Evolutionary conservation across 1,140 invertebrate species (phyloP).

Genomic region (Melanaphis sacchari): DNA sequence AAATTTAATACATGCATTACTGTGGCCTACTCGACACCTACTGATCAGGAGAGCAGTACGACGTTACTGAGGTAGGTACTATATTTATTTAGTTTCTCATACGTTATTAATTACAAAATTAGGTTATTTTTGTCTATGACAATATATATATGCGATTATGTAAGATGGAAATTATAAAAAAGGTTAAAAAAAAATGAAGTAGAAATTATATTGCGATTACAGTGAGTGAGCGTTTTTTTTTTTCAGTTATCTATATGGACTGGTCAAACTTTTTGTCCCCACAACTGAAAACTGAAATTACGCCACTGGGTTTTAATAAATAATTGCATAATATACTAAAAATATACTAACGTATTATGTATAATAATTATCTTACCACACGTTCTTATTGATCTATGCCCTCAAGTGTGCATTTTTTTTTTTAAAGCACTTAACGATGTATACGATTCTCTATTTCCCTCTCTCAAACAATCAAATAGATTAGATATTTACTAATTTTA

Average conservation of each 20-base stretch:
- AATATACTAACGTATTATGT: background rate
- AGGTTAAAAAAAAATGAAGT: background rate
- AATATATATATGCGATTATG: background rate
- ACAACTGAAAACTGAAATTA: background rate
- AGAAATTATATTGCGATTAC: background rate
- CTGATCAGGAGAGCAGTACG: no score
- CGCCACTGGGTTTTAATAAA: background rate
- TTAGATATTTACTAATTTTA: background rate
- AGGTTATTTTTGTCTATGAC: background rate
- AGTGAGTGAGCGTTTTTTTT: background rate
- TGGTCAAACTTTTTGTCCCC: background rate
- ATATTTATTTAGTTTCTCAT: no score
- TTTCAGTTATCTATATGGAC: background rate
- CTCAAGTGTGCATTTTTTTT: background rate
- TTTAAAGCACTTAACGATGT: background rate
- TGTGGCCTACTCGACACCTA: no score
- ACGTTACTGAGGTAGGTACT: no score
- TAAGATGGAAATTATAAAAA: background rate
- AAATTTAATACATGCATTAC: no score
- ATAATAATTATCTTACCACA: background rate
- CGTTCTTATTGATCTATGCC: background rate
- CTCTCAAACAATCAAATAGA: background rate
- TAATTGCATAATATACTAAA: background rate
- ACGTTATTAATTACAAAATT: no score
- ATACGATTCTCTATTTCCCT: background rate